Conservation (phyloP, 2,888 invertebrate species). For the Nomada goodeniana region DNA sequence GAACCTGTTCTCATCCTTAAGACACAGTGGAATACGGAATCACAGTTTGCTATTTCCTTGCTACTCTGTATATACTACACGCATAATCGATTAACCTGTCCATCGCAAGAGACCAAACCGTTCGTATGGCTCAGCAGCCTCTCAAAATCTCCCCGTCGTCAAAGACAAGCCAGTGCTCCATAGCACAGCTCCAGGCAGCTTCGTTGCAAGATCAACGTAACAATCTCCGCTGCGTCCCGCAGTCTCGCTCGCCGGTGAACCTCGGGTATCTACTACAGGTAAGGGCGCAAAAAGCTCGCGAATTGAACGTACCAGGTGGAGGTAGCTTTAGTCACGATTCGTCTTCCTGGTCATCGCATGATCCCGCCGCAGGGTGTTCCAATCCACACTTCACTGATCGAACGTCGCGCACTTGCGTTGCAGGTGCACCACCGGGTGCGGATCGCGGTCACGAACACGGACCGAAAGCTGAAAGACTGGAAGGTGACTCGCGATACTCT, state of each 20-base stretch:
- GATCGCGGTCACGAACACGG: conserved; percentile 10
- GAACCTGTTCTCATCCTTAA: too few species aligned
- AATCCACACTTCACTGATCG: conserved; percentile 24
- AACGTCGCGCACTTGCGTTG: conserved; percentile 24
- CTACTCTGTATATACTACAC: too few species aligned
- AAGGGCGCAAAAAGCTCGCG: conserved; percentile 23
- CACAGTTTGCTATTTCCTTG: too few species aligned
- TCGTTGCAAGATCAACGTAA: background rate
- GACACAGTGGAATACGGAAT: too few species aligned
- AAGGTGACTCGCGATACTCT: background rate
- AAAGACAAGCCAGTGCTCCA: too few species aligned
- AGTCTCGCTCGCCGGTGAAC: background rate
- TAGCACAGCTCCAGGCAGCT: background rate
- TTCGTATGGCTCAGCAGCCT: too few species aligned
- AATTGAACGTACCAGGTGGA: conserved; percentile 48
- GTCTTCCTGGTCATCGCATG: conserved; percentile 26
- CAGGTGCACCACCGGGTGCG: background rate
- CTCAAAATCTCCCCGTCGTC: too few species aligned
- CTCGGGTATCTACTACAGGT: background rate
- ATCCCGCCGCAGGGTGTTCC: conserved; percentile 16
- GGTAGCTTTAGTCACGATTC: conserved; percentile 11
- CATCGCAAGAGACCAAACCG: too few species aligned
- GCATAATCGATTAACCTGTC: too few species aligned
- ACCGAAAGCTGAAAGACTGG: background rate
- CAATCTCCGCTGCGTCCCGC: background rate